Conservation (phyloP, 1,140 invertebrate species). For the Psix sp. region DNA sequence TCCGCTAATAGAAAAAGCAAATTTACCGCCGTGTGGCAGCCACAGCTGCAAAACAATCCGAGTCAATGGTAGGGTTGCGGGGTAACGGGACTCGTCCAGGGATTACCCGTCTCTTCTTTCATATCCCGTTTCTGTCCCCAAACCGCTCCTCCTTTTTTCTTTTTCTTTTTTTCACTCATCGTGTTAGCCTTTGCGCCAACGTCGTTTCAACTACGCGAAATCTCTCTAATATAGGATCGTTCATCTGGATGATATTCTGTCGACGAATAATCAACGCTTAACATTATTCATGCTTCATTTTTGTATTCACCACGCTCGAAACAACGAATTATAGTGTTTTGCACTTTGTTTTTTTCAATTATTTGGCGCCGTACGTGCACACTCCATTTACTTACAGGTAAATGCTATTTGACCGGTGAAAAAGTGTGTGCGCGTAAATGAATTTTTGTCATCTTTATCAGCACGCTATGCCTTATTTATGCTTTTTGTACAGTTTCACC, state of each 20-base stretch:
- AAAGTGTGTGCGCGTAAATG: slow-evolving; percentile 31
- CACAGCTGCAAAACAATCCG: slow-evolving; percentile 54
- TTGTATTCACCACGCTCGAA: slow-evolving; percentile 17
- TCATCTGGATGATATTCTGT: slow-evolving; percentile 3
- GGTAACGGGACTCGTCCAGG: slow-evolving; percentile 25
- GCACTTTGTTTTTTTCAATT: slow-evolving; percentile 29
- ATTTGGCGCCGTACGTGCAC: slow-evolving; percentile 17
- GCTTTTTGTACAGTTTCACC: neutral
- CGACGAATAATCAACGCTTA: slow-evolving; percentile 28
- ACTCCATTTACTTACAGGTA: slow-evolving; percentile 39
- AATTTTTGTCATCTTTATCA: slow-evolving; percentile 35
- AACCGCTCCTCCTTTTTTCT: slow-evolving; percentile 3
- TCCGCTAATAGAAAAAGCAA: slow-evolving; percentile 60
- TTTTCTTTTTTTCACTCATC: slow-evolving; percentile 1
- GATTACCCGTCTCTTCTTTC: slow-evolving; percentile 36
- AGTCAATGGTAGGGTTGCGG: slow-evolving; percentile 38
- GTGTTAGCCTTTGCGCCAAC: neutral
- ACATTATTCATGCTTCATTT: slow-evolving; percentile 47
- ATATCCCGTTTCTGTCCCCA: slow-evolving; percentile 17
- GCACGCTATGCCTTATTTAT: slow-evolving; percentile 18
- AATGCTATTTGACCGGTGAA: slow-evolving; percentile 38
- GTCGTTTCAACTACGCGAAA: slow-evolving; percentile 32
- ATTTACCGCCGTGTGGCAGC: slow-evolving; percentile 50
- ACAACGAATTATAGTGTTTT: slow-evolving; percentile 42
- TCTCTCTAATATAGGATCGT: slow-evolving; percentile 22